These are phyloP conservation scores for Galago senegalensis DNA, from an alignment of 2,797 vertebrate genomes.

Conservation along the genomic window DNA sequence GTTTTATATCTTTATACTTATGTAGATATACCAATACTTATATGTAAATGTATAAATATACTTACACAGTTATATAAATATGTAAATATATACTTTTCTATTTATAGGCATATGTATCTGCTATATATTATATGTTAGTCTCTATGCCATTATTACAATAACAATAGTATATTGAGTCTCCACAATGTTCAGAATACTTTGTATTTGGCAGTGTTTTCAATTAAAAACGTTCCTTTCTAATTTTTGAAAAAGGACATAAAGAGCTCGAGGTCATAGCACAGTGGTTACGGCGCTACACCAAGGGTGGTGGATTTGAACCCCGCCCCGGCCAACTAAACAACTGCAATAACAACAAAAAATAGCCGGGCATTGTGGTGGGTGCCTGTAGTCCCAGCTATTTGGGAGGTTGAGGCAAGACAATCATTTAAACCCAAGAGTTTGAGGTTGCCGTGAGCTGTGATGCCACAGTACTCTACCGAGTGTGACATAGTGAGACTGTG, in stretches of 20 bases:
- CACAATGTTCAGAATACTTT: not conserved
- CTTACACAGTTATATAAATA: not conserved
- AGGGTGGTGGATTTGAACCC: too few relatives aligned
- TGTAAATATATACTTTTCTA: not conserved
- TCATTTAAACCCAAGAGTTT: too few relatives aligned
- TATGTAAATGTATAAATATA: not conserved
- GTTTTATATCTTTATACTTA: not conserved
- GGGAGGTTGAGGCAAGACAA: too few relatives aligned
- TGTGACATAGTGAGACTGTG: too few relatives aligned
- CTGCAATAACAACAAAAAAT: too few relatives aligned
- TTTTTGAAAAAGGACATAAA: not conserved
- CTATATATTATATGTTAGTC: not conserved
- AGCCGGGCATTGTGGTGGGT: too few relatives aligned
- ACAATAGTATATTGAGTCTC: not conserved
- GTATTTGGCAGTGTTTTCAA: constrained; percentile 19
- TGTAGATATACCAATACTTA: not conserved
- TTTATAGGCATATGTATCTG: not conserved
- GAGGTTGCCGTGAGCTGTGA: too few relatives aligned
- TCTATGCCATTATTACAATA: not conserved
- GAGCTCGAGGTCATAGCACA: too few relatives aligned
- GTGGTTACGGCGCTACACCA: too few relatives aligned
- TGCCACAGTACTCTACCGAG: too few relatives aligned
- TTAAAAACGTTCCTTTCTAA: not conserved
- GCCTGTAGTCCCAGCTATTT: too few relatives aligned
- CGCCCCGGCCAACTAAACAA: too few relatives aligned